A percentile compares a stretch with the other conserved stretches of the same genome.
Conservation (phyloP, 2,888 invertebrate species). For the Dryocosmus kuriphilus region DNA sequence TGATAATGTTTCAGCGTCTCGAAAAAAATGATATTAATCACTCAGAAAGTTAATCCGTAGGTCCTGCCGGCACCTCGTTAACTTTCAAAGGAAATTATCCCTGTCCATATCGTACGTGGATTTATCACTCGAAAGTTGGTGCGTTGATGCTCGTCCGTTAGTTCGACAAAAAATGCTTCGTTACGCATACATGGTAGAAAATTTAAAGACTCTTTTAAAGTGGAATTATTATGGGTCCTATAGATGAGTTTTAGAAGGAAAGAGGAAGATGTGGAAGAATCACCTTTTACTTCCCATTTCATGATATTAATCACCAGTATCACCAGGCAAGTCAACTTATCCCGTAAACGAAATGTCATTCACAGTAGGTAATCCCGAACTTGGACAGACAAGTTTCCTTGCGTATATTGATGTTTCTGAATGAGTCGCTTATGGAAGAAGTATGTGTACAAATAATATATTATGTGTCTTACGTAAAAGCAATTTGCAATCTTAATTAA, state of each 20-base stretch:
- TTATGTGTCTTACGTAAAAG: no score
- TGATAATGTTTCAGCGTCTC: not conserved
- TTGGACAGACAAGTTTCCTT: not conserved
- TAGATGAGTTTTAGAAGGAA: not conserved
- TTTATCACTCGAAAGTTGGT: not conserved
- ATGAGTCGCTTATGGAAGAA: not conserved
- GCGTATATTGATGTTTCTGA: not conserved
- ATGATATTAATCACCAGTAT: not conserved
- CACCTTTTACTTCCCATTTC: not conserved
- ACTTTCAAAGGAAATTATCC: constrained; percentile 2
- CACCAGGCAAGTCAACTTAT: not conserved
- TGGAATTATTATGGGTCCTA: not conserved
- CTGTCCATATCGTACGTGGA: not conserved
- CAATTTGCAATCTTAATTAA: no score
- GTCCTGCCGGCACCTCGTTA: not conserved
- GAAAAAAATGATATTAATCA: constrained; percentile 3
- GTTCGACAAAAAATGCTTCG: not conserved
- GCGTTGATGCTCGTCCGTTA: not conserved
- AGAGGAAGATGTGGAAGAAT: not conserved
- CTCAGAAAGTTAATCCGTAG: not conserved
- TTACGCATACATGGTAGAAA: not conserved
- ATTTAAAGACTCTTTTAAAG: not conserved
- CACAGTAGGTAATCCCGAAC: not conserved
- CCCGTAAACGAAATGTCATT: not conserved
- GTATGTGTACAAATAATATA: no score